Conservation (phyloP, 2,113 vertebrate species). For the Catharus fuscescens region DNA sequence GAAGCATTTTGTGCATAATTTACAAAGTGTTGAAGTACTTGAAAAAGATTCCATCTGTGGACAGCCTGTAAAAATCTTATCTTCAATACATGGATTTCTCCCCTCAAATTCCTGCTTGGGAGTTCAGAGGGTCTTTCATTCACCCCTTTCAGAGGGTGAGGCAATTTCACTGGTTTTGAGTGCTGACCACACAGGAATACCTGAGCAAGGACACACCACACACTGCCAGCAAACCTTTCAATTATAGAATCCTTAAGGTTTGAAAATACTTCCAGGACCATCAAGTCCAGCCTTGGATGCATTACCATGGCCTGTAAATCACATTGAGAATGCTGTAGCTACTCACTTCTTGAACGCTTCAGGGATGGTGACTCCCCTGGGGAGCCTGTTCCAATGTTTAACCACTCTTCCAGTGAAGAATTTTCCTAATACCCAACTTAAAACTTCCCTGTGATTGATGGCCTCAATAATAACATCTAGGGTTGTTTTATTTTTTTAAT, state of each 20-base stretch:
- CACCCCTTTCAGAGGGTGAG: not conserved
- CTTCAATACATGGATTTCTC: not conserved
- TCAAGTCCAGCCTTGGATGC: not conserved
- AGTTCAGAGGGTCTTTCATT: not conserved
- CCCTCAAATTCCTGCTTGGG: not conserved
- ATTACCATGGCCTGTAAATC: not conserved
- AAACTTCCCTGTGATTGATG: not conserved
- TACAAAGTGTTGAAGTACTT: not conserved
- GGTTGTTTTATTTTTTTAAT: not conserved
- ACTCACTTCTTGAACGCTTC: not conserved
- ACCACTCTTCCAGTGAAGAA: not conserved
- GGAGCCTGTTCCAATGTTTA: not conserved
- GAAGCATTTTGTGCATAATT: not conserved
- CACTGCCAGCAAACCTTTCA: not conserved
- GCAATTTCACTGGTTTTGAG: not conserved
- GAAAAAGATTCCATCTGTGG: not conserved
- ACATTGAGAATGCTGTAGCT: fast-evolving
- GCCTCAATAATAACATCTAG: not conserved
- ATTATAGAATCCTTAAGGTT: not conserved
- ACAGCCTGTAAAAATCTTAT: not conserved
- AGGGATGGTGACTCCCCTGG: not conserved
- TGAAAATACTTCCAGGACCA: not conserved
- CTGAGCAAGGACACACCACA: not conserved
- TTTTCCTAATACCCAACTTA: not conserved
- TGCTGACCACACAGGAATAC: not conserved